Conservation (phyloP, 1,140 invertebrate species). For the Aleiodes sp. region DNA sequence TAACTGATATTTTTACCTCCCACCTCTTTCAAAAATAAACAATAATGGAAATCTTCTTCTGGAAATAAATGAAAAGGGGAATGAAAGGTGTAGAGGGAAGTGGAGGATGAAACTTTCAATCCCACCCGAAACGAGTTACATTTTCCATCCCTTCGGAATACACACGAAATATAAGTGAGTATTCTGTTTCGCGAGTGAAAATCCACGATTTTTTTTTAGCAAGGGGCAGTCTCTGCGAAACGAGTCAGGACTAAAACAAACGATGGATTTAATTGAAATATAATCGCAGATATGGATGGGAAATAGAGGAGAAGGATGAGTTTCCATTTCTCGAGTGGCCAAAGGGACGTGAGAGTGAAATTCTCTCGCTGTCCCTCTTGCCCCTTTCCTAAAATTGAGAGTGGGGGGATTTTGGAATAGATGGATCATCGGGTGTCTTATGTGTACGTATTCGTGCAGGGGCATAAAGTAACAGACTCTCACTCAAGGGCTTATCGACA, state of each 20-base stretch:
- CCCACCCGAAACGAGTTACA: constrained; percentile 16
- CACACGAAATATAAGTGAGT: constrained; percentile 12
- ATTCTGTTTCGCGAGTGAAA: constrained; percentile 28
- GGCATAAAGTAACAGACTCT: constrained; percentile 20
- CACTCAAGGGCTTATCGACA: constrained; percentile 58
- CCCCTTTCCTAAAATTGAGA: neutral
- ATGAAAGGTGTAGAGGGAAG: neutral
- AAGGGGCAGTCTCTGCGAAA: neutral
- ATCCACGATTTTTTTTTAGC: neutral
- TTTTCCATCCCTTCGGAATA: constrained; percentile 5
- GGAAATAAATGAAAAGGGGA: neutral
- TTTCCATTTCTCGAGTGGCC: constrained; percentile 6
- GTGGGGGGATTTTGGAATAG: neutral
- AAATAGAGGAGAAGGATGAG: neutral
- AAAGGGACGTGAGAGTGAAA: neutral
- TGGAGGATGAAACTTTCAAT: neutral
- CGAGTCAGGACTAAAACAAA: constrained; percentile 37
- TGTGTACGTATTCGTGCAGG: constrained; percentile 21
- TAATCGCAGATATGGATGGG: constrained; percentile 38
- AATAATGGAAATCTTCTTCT: constrained; percentile 4
- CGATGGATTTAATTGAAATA: constrained; percentile 44
- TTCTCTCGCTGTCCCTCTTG: too few species aligned
- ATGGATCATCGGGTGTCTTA: constrained; percentile 15
- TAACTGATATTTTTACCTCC: neutral
- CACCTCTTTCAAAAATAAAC: neutral